Percentiles rank a stretch among this genome's conserved stretches.
phyloP scores from a whole-genome alignment of 2,113 vertebrate species.

The Semnornis frantzii region DNA sequence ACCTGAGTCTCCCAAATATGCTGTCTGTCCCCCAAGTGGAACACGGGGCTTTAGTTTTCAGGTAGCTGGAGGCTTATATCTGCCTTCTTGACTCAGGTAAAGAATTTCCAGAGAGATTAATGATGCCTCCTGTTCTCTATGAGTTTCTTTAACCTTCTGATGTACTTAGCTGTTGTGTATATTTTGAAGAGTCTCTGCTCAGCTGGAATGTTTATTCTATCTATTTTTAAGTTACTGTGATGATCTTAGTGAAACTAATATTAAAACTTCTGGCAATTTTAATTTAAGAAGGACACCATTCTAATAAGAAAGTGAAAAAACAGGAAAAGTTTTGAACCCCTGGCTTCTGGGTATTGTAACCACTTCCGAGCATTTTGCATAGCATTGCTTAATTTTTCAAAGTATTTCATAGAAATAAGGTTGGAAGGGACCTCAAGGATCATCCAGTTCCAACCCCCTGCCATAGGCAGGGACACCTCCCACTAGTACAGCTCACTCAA shows the following conservation, averaged over 20 bases:
- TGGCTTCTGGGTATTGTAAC: not conserved
- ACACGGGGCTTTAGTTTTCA: too few species aligned
- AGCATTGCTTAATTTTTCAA: not conserved
- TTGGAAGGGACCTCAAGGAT: too few species aligned
- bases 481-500: too few species aligned
- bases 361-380: not conserved
- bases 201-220: not conserved
- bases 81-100: too few species aligned
- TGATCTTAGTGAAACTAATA: not conserved
- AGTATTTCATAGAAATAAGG: not conserved
- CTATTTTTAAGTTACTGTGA: not conserved
- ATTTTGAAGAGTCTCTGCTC: not conserved
- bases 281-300: not conserved
- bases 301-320: not conserved
- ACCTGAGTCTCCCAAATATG: too few species aligned
- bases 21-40: too few species aligned
- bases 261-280: not conserved
- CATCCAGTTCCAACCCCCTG: too few species aligned
- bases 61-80: too few species aligned
- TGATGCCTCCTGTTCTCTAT: not conserved
- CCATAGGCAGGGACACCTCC: too few species aligned
- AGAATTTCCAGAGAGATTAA: not conserved
- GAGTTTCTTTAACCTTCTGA: not conserved
- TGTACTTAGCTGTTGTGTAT: not conserved
- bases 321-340: not conserved